A percentile compares a stretch with the other conserved stretches of the same genome.
phyloP scores from a whole-genome alignment of 2,113 vertebrate genomes.

The Gymnarchus niloticus region DNA sequence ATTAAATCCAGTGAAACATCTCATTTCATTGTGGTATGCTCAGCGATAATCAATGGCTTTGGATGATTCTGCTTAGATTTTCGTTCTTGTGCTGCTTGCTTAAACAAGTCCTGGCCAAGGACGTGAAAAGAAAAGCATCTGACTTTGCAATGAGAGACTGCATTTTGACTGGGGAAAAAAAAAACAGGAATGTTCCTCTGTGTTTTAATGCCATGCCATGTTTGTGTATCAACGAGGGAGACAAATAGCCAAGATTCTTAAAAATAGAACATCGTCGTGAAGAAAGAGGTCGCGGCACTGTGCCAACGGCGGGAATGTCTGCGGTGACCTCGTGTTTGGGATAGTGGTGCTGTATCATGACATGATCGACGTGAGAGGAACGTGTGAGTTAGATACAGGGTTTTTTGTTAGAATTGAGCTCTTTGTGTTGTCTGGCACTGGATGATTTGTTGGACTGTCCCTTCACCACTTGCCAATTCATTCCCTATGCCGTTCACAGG shows the following conservation, averaged over 20 bases:
- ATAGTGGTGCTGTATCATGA: neutral
- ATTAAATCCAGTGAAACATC: neutral
- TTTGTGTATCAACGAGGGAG: neutral
- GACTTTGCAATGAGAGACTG: neutral
- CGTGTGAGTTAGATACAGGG: neutral
- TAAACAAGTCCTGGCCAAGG: neutral
- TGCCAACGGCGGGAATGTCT: neutral
- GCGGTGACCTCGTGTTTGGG: neutral
- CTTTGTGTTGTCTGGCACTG: neutral
- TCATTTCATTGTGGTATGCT: neutral
- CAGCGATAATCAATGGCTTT: neutral
- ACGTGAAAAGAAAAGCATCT: neutral
- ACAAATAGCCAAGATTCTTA: neutral
- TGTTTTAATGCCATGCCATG: neutral
- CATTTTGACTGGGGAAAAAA: neutral
- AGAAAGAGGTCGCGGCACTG: neutral
- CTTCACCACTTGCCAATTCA: neutral
- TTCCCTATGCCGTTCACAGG: neutral
- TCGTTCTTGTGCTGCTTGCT: neutral
- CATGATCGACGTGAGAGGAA: neutral
- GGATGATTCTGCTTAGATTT: neutral
- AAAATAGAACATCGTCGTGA: neutral
- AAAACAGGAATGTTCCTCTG: neutral
- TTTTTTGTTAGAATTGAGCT: neutral
- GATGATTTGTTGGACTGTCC: neutral